Evolutionary conservation across 2,888 invertebrate genomes (phyloP).

Genomic region (Lepidocyrtoides sp.): DNA sequence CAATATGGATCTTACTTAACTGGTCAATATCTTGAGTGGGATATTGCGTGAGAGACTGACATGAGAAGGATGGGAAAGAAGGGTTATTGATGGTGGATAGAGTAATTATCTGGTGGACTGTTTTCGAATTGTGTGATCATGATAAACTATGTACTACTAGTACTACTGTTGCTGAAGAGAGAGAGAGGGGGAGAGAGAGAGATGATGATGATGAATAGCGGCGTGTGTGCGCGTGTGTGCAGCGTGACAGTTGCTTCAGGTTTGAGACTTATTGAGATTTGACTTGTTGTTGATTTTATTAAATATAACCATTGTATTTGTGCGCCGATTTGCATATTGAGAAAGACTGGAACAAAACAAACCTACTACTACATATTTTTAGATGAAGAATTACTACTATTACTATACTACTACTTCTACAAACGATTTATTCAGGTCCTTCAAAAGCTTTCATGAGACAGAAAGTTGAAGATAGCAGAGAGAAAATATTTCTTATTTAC

Average conservation of each 20-base stretch:
- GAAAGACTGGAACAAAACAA: slow-evolving; percentile 63
- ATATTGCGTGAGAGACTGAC: slow-evolving; percentile 46
- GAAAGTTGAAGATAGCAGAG: background rate
- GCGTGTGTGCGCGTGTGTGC: background rate
- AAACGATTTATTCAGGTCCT: slow-evolving; percentile 48
- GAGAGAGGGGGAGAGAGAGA: background rate
- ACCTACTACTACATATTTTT: slow-evolving; percentile 35
- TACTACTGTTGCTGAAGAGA: background rate
- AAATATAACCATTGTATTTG: background rate
- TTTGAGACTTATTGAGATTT: slow-evolving; percentile 71
- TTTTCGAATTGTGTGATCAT: slow-evolving; percentile 36
- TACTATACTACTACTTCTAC: no score
- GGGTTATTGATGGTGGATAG: background rate
- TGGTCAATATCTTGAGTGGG: background rate
- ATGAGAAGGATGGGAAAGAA: background rate
- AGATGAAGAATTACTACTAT: slow-evolving; percentile 17
- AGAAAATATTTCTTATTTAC: background rate
- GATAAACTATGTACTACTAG: background rate
- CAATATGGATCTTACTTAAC: background rate
- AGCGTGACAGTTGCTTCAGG: background rate
- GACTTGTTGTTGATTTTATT: slow-evolving; percentile 51
- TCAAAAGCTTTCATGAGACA: slow-evolving; percentile 51
- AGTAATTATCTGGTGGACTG: slow-evolving; percentile 11
- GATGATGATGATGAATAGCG: no score
- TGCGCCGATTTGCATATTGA: background rate